phyloP scores from a whole-genome alignment of 2,113 vertebrate genomes.

The Ophiodon elongatus region DNA sequence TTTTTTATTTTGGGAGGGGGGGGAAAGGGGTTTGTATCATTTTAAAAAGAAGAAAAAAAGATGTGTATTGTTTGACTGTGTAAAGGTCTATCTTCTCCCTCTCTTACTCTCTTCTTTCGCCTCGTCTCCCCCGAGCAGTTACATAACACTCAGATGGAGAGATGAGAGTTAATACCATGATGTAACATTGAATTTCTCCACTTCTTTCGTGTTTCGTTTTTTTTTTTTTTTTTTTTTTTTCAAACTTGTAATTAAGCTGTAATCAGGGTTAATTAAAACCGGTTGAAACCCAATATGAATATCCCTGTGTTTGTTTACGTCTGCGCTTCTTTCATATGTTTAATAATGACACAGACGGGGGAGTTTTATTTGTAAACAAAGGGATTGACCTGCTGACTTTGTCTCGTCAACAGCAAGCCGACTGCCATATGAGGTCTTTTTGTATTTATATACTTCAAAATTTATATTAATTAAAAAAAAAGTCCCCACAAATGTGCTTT shows the following conservation, averaged over 20 bases:
- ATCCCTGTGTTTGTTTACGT: slow-evolving; percentile 56
- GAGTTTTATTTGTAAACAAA: slow-evolving; percentile 72
- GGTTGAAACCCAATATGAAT: slow-evolving; percentile 80
- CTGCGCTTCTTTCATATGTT: slow-evolving; percentile 32
- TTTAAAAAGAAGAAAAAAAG: slow-evolving; percentile 76
- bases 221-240: slow-evolving; percentile 75
- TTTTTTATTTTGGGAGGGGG: slow-evolving; percentile 52
- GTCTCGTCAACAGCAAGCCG: slow-evolving; percentile 15
- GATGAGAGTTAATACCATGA: slow-evolving; percentile 84
- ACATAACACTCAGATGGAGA: slow-evolving; percentile 80
- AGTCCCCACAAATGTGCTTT: background rate
- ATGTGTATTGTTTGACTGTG: slow-evolving; percentile 81
- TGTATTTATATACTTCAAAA: slow-evolving; percentile 15
- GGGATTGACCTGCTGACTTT: slow-evolving; percentile 57
- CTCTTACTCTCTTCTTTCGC: slow-evolving; percentile 61
- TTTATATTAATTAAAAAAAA: slow-evolving; percentile 4
- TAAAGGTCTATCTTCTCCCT: slow-evolving; percentile 76
- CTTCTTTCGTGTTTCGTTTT: slow-evolving; percentile 74
- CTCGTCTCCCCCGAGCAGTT: slow-evolving; percentile 70
- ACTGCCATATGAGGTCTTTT: background rate
- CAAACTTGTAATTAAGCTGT: slow-evolving; percentile 87
- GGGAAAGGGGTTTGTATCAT: slow-evolving; percentile 68
- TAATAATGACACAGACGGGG: slow-evolving; percentile 13
- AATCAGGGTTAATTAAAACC: slow-evolving; percentile 89
- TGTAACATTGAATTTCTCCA: slow-evolving; percentile 84